A percentile compares a stretch with the other conserved stretches of the same genome.
These are phyloP conservation scores for Hyperoplus immaculatus DNA, from an alignment of 2,797 vertebrate species.

Conservation along the genomic window DNA sequence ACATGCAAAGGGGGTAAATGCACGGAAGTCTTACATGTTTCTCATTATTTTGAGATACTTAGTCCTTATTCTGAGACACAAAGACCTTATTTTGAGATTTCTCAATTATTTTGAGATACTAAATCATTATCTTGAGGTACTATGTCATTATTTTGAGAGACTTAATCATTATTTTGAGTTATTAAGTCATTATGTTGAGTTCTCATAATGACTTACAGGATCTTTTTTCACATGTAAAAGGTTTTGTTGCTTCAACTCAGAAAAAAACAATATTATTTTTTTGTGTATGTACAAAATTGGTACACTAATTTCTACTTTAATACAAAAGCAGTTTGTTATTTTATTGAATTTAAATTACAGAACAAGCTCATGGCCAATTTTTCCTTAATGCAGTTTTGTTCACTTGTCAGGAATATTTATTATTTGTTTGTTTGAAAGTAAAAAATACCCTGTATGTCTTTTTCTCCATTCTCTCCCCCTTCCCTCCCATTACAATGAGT, in stretches of 20 bases:
- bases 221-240: neutral
- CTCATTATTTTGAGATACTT: too few species aligned
- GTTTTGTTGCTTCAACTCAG: neutral
- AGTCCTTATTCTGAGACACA: too few species aligned
- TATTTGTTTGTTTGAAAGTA: conserved; percentile 18
- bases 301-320: conserved; percentile 4
- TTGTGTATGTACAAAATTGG: conserved; percentile 4
- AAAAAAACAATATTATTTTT: neutral
- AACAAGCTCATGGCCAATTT: conserved; percentile 19
- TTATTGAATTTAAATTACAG: conserved; percentile 16
- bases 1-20: too few species aligned
- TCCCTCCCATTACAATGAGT: conserved; percentile 46
- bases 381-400: conserved; percentile 29
- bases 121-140: too few species aligned
- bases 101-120: too few species aligned
- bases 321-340: conserved; percentile 1
- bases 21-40: too few species aligned
- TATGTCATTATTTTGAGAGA: too few species aligned
- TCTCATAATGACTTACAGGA: too few species aligned
- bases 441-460: conserved; percentile 49
- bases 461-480: conserved; percentile 37
- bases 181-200: too few species aligned
- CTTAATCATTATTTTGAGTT: too few species aligned
- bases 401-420: conserved; percentile 32
- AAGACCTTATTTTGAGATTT: too few species aligned